These are phyloP conservation scores for Cydia fagiglandana DNA, from an alignment of 1,140 invertebrate species.

Conservation along the genomic window DNA sequence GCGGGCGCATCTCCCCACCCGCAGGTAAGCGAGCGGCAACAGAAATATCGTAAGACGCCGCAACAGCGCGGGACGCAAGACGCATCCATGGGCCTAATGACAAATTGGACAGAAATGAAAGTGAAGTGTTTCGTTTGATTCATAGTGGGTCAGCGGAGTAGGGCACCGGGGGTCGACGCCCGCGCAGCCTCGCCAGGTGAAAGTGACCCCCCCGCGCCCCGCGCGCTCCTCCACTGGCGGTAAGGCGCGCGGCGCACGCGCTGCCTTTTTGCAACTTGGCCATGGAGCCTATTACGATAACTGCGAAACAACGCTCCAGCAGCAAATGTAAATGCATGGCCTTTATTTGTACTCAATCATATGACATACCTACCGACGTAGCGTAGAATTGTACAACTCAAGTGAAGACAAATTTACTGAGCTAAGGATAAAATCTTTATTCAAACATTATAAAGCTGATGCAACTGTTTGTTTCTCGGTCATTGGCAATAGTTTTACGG, in stretches of 20 bases:
- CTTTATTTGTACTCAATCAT: slow-evolving; percentile 61
- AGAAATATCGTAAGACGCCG: slow-evolving; percentile 54
- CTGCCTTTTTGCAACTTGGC: slow-evolving; percentile 76
- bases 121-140: slow-evolving; percentile 72
- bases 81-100: slow-evolving; percentile 69
- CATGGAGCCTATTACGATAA: slow-evolving; percentile 74
- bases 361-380: slow-evolving; percentile 41
- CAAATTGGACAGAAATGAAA: slow-evolving; percentile 71
- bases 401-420: neutral
- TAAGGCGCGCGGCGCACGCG: slow-evolving; percentile 70
- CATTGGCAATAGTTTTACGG: slow-evolving; percentile 19
- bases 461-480: slow-evolving; percentile 18
- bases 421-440: slow-evolving; percentile 8
- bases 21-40: slow-evolving; percentile 35
- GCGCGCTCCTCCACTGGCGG: slow-evolving; percentile 56
- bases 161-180: slow-evolving; percentile 73
- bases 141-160: slow-evolving; percentile 76
- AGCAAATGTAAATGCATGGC: slow-evolving; percentile 67
- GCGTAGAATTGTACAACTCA: slow-evolving; percentile 18
- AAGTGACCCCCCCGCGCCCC: slow-evolving; percentile 69
- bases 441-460: neutral
- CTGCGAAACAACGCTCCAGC: slow-evolving; percentile 65
- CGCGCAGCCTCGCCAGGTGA: slow-evolving; percentile 77
- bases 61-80: slow-evolving; percentile 54
- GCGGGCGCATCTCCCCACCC: slow-evolving; percentile 33